These are phyloP conservation scores for Asteroscopus sphinx DNA, from an alignment of 2,888 invertebrate species.

Conservation along the genomic window DNA sequence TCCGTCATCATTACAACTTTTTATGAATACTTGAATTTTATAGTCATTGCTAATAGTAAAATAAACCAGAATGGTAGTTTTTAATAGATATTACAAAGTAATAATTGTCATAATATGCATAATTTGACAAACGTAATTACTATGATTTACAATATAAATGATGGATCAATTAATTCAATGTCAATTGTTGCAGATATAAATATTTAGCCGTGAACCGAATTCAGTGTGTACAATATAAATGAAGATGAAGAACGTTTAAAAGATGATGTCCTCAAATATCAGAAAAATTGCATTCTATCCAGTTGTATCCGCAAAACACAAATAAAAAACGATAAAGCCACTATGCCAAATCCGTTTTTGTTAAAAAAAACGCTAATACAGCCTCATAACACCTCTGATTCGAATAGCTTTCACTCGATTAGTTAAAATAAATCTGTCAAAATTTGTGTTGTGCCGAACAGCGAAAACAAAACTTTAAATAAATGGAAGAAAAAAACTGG, in stretches of 20 bases:
- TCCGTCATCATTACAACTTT: constrained; percentile 27
- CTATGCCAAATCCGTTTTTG: too few species aligned
- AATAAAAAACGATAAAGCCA: too few species aligned
- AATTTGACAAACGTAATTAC: not conserved
- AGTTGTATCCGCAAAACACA: too few species aligned
- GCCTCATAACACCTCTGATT: too few species aligned
- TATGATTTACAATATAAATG: not conserved
- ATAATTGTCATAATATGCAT: constrained; percentile 12
- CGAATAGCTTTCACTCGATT: too few species aligned
- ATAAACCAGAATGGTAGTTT: constrained; percentile 27
- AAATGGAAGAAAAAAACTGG: too few species aligned
- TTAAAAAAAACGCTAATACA: too few species aligned
- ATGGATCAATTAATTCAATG: not conserved
- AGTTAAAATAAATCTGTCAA: too few species aligned
- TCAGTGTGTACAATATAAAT: not conserved
- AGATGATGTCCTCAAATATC: too few species aligned
- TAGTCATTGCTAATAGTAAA: constrained; percentile 18
- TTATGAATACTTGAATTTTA: constrained; percentile 38
- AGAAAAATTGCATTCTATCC: too few species aligned
- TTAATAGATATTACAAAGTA: constrained; percentile 22
- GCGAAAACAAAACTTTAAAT: too few species aligned
- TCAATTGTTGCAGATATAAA: not conserved
- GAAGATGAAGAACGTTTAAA: not conserved
- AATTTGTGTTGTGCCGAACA: too few species aligned
- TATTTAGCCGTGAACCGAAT: not conserved